Base-by-base conservation (phyloP, 2,888 invertebrate species). In the Aspidapion aeneum region DNA sequence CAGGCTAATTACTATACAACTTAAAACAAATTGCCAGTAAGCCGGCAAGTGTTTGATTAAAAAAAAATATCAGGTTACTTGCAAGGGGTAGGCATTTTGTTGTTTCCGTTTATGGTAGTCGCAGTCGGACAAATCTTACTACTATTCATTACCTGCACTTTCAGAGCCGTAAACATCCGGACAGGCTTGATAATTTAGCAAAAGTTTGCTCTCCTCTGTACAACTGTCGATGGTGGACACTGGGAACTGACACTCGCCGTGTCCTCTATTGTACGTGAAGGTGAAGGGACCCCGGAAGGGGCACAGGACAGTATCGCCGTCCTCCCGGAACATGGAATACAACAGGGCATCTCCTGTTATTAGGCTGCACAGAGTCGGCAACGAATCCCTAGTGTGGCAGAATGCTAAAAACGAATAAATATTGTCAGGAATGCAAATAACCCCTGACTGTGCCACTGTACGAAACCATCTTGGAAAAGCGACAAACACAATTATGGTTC, bases 171-270 rank as follows among this genome's bases (percentile, higher is more conserved):
- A 87, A 3, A 96, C 90, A 80, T 96, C 95, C 17, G 94, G 94
- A 78, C 97, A 97, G 3, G 95, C 95, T 79, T 96, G 95, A 80
- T 95, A 96, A 80, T 91, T 91, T 75, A 97, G 89, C 70, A 96
- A 85, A 60, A 96, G 84, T 70, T 93, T 86, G 69, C 94, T 94
- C 75, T 95, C 93, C 79, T 96, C 95, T 0, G 96, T 96, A 80
- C 96, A 97, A 74, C 93, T 92, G 80, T 96, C 96, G 72, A 96
- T 93, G 71, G 93, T 93, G 57, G 96, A 96, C 60, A 91, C 90
- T 0, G 96, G 96, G 73, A 88, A 89, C 70, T 88, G 88, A 81
- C 96, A 96, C 77, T 94, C 93, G 18, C 94, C 94, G 74, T 94
- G 91, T 1, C 94, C 95, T 64, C 94, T 86, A 80, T 93, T 94